These are phyloP conservation scores for Gobionotothen gibberifrons DNA, from an alignment of 2,797 vertebrate genomes.

Conservation along the genomic window DNA sequence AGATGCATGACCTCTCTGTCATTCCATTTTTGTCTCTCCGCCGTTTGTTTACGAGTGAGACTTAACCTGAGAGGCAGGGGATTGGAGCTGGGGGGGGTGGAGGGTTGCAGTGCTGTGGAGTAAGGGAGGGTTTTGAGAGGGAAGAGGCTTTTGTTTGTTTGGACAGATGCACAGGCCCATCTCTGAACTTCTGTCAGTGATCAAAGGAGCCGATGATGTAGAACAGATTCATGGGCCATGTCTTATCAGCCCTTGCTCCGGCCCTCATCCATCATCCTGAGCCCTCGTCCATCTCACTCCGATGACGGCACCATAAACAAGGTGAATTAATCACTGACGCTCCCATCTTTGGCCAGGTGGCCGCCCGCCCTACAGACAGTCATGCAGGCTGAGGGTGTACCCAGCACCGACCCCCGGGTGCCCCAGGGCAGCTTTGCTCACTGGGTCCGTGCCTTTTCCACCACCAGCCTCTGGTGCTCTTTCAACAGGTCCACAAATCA, in stretches of 20 bases:
- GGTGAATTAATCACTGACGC: slow-evolving; percentile 94
- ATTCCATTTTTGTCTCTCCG: slow-evolving; percentile 56
- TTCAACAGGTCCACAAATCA: slow-evolving; percentile 50
- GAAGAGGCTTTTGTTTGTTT: slow-evolving; percentile 90
- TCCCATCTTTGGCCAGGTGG: slow-evolving; percentile 90
- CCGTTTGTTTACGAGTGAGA: slow-evolving; percentile 60
- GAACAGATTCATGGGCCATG: slow-evolving; percentile 97
- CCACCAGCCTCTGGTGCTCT: slow-evolving; percentile 39
- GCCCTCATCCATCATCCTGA: slow-evolving; percentile 91
- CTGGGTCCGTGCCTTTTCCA: slow-evolving; percentile 31
- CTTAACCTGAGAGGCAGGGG: slow-evolving; percentile 70
- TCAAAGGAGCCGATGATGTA: slow-evolving; percentile 96
- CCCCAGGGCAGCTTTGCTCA: slow-evolving; percentile 27
- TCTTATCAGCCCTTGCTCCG: slow-evolving; percentile 92
- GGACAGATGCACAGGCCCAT: slow-evolving; percentile 92
- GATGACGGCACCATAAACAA: slow-evolving; percentile 93
- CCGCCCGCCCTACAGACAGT: slow-evolving; percentile 88
- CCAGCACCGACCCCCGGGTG: slow-evolving; percentile 2
- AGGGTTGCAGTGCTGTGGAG: slow-evolving; percentile 30
- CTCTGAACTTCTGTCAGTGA: slow-evolving; percentile 94
- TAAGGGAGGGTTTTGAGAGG: slow-evolving; percentile 61
- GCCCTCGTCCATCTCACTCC: slow-evolving; percentile 88
- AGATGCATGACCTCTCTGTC: slow-evolving; percentile 47
- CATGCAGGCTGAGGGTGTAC: slow-evolving; percentile 51
- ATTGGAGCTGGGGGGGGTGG: slow-evolving; percentile 49